Evolutionary conservation across 2,888 invertebrate genomes (phyloP), one percentile per base, ranked within the genome.

Genomic region (Habroteleia sp.): DNA sequence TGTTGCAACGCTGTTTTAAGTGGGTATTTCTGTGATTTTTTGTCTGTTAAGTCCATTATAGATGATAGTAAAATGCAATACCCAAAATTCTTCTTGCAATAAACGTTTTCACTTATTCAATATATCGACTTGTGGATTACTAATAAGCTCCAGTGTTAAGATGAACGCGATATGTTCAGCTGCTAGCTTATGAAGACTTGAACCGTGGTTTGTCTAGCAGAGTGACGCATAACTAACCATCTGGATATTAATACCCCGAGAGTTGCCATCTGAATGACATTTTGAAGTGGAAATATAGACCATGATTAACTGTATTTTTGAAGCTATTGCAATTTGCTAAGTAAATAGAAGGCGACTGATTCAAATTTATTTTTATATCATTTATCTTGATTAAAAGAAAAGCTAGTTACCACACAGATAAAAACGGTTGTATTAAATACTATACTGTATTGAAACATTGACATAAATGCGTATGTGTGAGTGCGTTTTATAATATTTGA

Each of bases 61-160:
- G 46, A 62, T 39, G 48, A 62, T 35, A 54, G 29, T 62, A 56
- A 71, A 71, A 54, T 48, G 41, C 48, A n/a, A 0, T 8, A 14
- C 46, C 48, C 35, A 7, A 60, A 41, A 48, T 63, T 41, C 48
- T 6, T 7, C n/a, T 17, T 11, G 13, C 6, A 71, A 58, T 56
- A 72, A 63, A 48, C 1, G 2, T 48, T 41, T 41, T 23, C 29
- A 33, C 33, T 72, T 56, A 37, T 44, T 73, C 73, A 39, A 35
- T 65, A 41, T 74, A 74, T 74, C 68, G 74, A 74, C 74, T 66
- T 54, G 62, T 5, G 74, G 74, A 74, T 74, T 74, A 74, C 54
- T 44, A 41, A 62, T 62, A 74, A 66, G 74, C 66, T 56, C 20
- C 6, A 13, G 37, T 14, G 31, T 65, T 74, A 74, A 74, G 66